phyloP scores from a whole-genome alignment of 2,888 invertebrate genomes.

The Blastobasis lacticolella region DNA sequence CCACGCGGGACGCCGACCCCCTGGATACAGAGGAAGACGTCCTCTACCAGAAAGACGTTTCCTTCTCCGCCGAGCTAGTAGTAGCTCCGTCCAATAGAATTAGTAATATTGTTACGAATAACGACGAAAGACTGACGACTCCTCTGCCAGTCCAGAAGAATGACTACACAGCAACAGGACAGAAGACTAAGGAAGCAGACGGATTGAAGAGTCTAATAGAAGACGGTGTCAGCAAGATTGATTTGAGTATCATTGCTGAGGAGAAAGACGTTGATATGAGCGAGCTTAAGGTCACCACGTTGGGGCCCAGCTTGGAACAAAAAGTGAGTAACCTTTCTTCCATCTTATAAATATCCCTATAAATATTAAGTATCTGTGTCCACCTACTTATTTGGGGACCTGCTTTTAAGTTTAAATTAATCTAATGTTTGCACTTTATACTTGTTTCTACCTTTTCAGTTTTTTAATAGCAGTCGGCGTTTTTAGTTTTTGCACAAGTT shows the following conservation, averaged over 20 bases:
- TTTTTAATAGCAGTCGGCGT: too few species aligned
- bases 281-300: constrained; percentile 61
- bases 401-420: too few species aligned
- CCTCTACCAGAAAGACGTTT: constrained; percentile 84
- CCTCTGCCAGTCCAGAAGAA: constrained; percentile 16
- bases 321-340: too few species aligned
- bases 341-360: too few species aligned
- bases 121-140: constrained; percentile 32
- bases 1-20: constrained; percentile 73
- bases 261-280: constrained; percentile 29
- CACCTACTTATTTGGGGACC: too few species aligned
- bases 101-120: constrained; percentile 11
- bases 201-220: constrained; percentile 59
- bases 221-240: constrained; percentile 60
- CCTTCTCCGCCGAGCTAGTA: constrained; percentile 83
- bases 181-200: constrained; percentile 52
- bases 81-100: constrained; percentile 69
- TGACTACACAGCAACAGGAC: constrained; percentile 54
- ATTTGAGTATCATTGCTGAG: constrained; percentile 60
- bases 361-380: too few species aligned
- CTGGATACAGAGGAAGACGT: constrained; percentile 78
- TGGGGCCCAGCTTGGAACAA: constrained; percentile 79
- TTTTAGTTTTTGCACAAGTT: too few species aligned
- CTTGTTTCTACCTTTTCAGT: too few species aligned
- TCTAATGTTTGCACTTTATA: too few species aligned